phyloP scores from a whole-genome alignment of 1,140 invertebrate genomes.

The Neoseiulus cucumeris region DNA sequence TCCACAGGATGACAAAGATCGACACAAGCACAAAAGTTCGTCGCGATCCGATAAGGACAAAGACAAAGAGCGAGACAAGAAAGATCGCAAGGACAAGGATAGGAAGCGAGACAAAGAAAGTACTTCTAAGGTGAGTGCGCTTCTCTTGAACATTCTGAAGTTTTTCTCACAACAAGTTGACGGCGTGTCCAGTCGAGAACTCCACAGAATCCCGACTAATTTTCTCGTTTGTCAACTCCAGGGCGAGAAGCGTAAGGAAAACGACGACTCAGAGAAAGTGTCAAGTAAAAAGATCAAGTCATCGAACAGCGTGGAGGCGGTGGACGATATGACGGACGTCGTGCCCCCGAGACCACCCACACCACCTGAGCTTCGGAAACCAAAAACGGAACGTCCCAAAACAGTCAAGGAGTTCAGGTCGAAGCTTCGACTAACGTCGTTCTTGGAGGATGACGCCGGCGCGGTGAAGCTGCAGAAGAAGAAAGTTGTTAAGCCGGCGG shows the following conservation, averaged over 20 bases:
- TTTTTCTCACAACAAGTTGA: neutral
- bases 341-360: conserved; percentile 13
- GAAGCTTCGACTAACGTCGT: conserved; percentile 52
- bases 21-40: neutral
- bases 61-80: conserved; percentile 15
- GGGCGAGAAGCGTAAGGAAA: conserved; percentile 29
- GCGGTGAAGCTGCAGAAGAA: conserved; percentile 11
- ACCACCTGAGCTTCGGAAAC: conserved; percentile 17
- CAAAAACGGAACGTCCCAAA: conserved; percentile 37
- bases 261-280: neutral
- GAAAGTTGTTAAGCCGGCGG: neutral
- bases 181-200: neutral
- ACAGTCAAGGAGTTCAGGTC: conserved; percentile 71
- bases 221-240: neutral
- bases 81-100: conserved; percentile 26
- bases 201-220: neutral
- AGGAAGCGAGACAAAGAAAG: conserved; percentile 18
- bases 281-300: neutral
- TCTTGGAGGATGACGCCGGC: conserved; percentile 28
- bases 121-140: neutral
- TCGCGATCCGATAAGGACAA: conserved; percentile 25
- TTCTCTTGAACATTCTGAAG: neutral
- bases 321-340: conserved; percentile 15
- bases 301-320: neutral
- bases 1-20: conserved; percentile 28